Evolutionary conservation across 2,113 vertebrate species (phyloP).

Genomic region (Pan troglodytes): NHGRI_mPanTro3-v2.1_pri NC_072415.2:74434001-74434500

Average conservation of each 20-base stretch:
- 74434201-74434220: constrained; percentile 20
- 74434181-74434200: neutral
- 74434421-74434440: neutral
- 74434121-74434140: neutral
- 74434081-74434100: neutral
- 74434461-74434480: neutral
- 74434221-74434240: neutral
- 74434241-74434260: neutral
- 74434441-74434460: neutral
- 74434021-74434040: neutral
- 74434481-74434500: neutral
- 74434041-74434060: neutral
- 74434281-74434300: neutral
- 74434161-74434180: neutral
- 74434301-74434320: neutral
- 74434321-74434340: neutral
- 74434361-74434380: neutral
- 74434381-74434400: neutral
- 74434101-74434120: neutral
- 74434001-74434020: constrained; percentile 11
- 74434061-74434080: neutral
- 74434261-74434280: neutral
- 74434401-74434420: neutral
- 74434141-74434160: constrained; percentile 16
- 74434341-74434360: neutral